Conservation (phyloP, 2,113 vertebrate genomes). For the Rousettus leschenaultii region DNA sequence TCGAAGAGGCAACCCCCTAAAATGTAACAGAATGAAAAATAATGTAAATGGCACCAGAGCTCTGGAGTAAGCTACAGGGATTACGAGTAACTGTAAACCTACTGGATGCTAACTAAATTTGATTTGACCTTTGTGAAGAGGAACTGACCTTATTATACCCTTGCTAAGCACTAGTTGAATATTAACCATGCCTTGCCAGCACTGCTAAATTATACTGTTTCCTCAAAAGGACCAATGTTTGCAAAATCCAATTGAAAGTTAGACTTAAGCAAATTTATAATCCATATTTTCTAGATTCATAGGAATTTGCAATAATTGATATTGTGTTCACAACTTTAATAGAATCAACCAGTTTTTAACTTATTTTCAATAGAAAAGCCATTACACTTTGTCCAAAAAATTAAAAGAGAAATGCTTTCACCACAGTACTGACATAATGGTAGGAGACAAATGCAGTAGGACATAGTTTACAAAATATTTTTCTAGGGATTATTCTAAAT, state of each 20-base stretch:
- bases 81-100: neutral
- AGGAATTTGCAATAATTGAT: neutral
- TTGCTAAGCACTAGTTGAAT: neutral
- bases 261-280: neutral
- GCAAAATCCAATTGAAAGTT: neutral
- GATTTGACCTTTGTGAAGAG: neutral
- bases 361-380: neutral
- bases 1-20: slow-evolving; percentile 96
- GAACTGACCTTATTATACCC: neutral
- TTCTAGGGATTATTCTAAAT: neutral
- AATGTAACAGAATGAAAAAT: slow-evolving; percentile 66
- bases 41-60: neutral
- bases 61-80: neutral
- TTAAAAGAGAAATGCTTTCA: neutral
- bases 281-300: neutral
- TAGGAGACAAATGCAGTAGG: neutral
- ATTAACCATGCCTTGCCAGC: neutral
- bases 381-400: neutral
- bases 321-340: slow-evolving; percentile 10
- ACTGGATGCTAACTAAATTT: neutral
- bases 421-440: neutral
- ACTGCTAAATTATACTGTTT: fast-evolving
- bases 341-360: neutral
- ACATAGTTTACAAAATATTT: neutral
- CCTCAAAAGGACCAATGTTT: neutral